Percentiles rank a stretch among this genome's conserved stretches.
These are phyloP conservation scores for Hypocryptadius cinnamomeus DNA, from an alignment of 2,113 vertebrate genomes.

Conservation along the genomic window DNA sequence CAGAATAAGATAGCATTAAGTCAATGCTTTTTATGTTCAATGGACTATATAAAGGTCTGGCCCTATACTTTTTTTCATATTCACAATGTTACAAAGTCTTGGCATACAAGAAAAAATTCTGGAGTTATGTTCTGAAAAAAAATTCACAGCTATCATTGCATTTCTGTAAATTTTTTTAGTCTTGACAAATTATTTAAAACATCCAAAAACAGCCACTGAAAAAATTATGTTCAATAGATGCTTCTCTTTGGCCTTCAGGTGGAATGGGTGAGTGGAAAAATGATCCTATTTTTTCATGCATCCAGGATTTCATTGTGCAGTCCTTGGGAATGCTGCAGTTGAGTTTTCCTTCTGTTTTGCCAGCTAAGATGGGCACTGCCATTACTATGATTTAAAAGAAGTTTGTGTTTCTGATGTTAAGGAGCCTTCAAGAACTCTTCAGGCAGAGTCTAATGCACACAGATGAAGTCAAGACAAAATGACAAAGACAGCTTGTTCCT, in stretches of 20 bases:
- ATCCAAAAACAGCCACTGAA: neutral
- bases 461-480: neutral
- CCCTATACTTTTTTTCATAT: neutral
- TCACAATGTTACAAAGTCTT: neutral
- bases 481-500: conserved; percentile 1
- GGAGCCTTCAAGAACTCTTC: neutral
- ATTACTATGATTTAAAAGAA: neutral
- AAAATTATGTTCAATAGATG: neutral
- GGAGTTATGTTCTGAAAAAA: neutral
- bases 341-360: neutral
- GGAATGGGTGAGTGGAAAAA: neutral
- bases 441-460: neutral
- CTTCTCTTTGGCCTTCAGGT: neutral
- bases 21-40: neutral
- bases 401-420: neutral
- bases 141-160: neutral
- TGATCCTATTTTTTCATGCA: neutral
- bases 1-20: neutral
- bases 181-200: neutral
- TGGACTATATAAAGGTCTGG: neutral
- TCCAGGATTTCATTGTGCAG: neutral
- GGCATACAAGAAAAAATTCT: neutral
- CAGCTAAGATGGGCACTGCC: neutral
- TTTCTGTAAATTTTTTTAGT: neutral
- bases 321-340: neutral